A percentile compares a stretch with the other conserved stretches of the same genome.
phyloP scores from a whole-genome alignment of 1,140 invertebrate genomes.

The Ceratosolen fusciceps region DNA sequence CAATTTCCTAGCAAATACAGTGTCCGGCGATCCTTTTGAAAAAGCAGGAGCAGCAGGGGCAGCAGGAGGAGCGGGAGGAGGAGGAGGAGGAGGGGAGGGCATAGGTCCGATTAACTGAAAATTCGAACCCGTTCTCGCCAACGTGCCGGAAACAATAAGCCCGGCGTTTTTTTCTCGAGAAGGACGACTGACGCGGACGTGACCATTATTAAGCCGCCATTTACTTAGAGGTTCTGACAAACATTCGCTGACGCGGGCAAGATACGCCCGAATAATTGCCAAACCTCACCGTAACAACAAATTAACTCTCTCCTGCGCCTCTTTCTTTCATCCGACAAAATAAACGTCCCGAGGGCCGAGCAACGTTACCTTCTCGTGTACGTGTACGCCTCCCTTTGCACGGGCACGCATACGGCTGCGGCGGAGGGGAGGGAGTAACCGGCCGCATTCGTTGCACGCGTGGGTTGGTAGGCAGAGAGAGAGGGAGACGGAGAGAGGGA shows the following conservation, averaged over 20 bases:
- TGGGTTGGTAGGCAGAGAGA: not conserved
- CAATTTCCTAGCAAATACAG: not conserved
- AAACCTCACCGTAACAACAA: constrained; percentile 33
- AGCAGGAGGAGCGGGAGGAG: too few species aligned
- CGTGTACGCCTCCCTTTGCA: not conserved
- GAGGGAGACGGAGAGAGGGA: too few species aligned
- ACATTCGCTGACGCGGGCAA: not conserved
- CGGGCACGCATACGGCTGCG: not conserved
- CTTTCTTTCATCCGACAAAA: constrained; percentile 26
- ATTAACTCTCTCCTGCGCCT: constrained; percentile 23
- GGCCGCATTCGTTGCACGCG: not conserved
- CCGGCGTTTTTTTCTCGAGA: not conserved
- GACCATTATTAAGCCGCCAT: not conserved
- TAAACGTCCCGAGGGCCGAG: not conserved
- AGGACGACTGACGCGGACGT: not conserved
- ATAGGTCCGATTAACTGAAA: constrained; percentile 5
- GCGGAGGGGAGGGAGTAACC: too few species aligned
- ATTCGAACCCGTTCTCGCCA: not conserved
- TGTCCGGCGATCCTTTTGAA: too few species aligned
- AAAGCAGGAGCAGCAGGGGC: too few species aligned
- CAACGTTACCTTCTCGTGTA: too few species aligned
- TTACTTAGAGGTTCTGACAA: constrained; percentile 10
- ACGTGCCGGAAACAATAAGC: constrained; percentile 3
- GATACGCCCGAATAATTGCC: constrained; percentile 23
- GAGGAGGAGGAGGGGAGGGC: too few species aligned